Conservation (phyloP, 2,113 vertebrate species). For the Salvelinus namaycush region DNA sequence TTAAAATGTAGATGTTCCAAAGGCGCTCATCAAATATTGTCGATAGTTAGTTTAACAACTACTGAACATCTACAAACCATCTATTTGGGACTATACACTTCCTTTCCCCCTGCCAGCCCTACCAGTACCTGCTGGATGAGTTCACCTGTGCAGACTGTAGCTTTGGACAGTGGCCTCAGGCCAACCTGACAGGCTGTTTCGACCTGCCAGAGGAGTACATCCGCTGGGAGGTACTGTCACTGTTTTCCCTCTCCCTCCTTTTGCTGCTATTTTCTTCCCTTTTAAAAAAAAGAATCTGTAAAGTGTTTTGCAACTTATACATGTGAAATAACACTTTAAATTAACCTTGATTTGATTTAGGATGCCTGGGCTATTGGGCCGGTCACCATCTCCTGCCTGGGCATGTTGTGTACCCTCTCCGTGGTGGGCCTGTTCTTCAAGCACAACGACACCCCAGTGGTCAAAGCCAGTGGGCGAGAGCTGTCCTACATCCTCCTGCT, state of each 20-base stretch:
- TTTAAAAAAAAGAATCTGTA: no score
- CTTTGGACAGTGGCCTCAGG: conserved; percentile 92
- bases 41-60: no score
- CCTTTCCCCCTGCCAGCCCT: conserved; percentile 80
- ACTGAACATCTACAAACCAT: no score
- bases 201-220: conserved; percentile 96
- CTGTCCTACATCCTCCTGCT: conserved; percentile 95
- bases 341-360: no score
- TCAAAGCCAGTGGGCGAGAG: conserved; percentile 96
- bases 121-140: conserved; percentile 90
- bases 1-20: no score
- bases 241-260: no score
- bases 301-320: no score
- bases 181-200: conserved; percentile 88
- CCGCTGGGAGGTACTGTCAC: conserved; percentile 77
- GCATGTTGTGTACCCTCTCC: conserved; percentile 89
- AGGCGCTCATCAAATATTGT: conserved; percentile 83
- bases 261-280: no score
- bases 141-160: conserved; percentile 93
- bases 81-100: no score
- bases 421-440: conserved; percentile 88
- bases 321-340: no score
- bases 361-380: conserved; percentile 95
- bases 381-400: conserved; percentile 91
- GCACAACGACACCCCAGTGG: conserved; percentile 91